Percentiles rank a stretch among this genome's conserved stretches.
Evolutionary conservation across 2,888 invertebrate genomes (phyloP).

Genomic region (Diaperis boleti): DNA sequence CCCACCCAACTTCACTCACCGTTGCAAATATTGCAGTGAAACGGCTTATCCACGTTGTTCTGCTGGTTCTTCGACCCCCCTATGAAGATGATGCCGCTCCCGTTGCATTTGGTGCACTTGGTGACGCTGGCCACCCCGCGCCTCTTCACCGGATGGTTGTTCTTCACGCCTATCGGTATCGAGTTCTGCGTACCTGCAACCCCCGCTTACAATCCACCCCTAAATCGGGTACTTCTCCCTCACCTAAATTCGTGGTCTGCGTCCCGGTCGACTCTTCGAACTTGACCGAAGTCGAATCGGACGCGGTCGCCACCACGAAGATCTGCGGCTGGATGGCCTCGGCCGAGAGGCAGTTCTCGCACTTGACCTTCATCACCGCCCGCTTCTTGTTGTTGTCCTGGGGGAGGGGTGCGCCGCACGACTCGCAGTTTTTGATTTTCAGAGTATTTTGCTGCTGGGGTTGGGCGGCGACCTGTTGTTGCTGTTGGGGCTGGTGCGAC

Average conservation of each 20-base stretch:
- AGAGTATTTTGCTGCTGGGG: conserved; percentile 60
- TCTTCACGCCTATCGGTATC: conserved; percentile 66
- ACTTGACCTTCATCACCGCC: conserved; percentile 66
- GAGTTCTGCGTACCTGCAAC: conserved; percentile 66
- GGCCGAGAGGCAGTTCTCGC: conserved; percentile 65
- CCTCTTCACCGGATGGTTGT: conserved; percentile 83
- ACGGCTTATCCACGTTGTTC: conserved; percentile 81
- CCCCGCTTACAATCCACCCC: too few species aligned
- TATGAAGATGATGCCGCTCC: conserved; percentile 87
- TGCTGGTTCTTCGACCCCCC: conserved; percentile 76
- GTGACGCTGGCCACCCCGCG: conserved; percentile 86
- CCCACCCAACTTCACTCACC: too few species aligned
- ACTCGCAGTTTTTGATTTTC: conserved; percentile 66
- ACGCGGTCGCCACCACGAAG: conserved; percentile 73
- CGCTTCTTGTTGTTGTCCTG: conserved; percentile 66
- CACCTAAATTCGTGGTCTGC: conserved; percentile 58
- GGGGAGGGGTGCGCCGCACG: conserved; percentile 64
- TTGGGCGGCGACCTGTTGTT: conserved; percentile 67
- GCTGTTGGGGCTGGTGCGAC: conserved; percentile 65
- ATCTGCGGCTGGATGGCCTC: conserved; percentile 68
- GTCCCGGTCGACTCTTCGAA: conserved; percentile 63
- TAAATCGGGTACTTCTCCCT: too few species aligned
- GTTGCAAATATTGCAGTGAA: conserved; percentile 90
- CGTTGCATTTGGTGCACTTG: conserved; percentile 91
- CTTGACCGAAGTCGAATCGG: conserved; percentile 59